These are phyloP conservation scores for Monarcha castaneiventris DNA, from an alignment of 2,113 vertebrate species.

Conservation along the genomic window DNA sequence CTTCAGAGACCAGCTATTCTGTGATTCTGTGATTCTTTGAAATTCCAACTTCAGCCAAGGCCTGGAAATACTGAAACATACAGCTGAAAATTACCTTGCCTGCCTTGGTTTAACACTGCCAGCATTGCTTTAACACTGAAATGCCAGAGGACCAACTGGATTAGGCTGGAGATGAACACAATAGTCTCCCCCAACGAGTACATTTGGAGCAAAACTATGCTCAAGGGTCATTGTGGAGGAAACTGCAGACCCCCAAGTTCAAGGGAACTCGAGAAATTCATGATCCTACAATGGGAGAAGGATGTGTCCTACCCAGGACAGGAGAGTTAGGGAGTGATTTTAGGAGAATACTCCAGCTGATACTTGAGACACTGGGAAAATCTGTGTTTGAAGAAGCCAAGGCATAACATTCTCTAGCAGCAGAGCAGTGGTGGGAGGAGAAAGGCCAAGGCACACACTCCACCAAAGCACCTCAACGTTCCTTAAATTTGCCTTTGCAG, in stretches of 20 bases:
- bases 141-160: background rate
- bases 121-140: background rate
- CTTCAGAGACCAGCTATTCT: background rate
- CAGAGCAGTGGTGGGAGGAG: background rate
- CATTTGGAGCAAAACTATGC: background rate
- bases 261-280: background rate
- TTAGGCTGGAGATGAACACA: background rate
- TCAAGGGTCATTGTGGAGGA: background rate
- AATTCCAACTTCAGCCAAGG: background rate
- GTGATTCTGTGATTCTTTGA: background rate
- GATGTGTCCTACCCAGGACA: background rate
- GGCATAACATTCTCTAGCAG: background rate
- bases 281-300: background rate
- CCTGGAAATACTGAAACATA: background rate
- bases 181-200: background rate
- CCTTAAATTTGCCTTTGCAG: background rate
- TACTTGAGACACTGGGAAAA: background rate
- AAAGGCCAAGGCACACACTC: background rate
- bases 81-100: background rate
- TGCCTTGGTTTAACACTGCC: background rate
- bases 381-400: background rate
- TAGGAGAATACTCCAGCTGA: background rate
- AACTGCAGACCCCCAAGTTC: background rate
- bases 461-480: background rate
- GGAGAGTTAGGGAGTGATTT: background rate